phyloP scores from a whole-genome alignment of 2,797 vertebrate species.

The Pipistrellus nathusii region DNA sequence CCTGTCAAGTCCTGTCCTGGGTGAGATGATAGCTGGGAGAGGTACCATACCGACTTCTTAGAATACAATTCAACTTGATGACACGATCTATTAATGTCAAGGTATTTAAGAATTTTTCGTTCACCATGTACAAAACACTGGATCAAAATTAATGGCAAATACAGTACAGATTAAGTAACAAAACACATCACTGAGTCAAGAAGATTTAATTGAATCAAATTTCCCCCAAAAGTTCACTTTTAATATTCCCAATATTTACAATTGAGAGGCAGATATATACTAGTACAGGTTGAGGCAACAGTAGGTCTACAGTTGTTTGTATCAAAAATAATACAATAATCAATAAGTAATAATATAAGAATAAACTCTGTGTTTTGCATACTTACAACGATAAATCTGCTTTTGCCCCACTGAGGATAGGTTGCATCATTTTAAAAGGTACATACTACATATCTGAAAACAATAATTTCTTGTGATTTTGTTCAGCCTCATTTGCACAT shows the following conservation, averaged over 20 bases:
- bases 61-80: background rate
- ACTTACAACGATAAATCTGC: background rate
- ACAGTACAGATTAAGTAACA: constrained; percentile 20
- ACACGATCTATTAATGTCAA: background rate
- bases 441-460: constrained; percentile 24
- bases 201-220: constrained; percentile 33
- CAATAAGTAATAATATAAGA: background rate
- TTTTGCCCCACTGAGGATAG: background rate
- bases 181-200: constrained; percentile 17
- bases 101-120: constrained; percentile 16
- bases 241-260: constrained; percentile 1
- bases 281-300: background rate
- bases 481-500: background rate
- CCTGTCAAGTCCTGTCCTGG: background rate
- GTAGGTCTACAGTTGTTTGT: background rate
- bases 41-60: background rate
- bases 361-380: background rate
- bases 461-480: constrained; percentile 1
- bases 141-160: constrained; percentile 46
- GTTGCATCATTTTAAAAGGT: background rate
- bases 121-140: background rate
- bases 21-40: background rate
- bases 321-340: background rate
- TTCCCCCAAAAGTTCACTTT: background rate
- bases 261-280: background rate